Conservation (phyloP, 2,888 invertebrate genomes). For the Agrypnus murinus region DNA sequence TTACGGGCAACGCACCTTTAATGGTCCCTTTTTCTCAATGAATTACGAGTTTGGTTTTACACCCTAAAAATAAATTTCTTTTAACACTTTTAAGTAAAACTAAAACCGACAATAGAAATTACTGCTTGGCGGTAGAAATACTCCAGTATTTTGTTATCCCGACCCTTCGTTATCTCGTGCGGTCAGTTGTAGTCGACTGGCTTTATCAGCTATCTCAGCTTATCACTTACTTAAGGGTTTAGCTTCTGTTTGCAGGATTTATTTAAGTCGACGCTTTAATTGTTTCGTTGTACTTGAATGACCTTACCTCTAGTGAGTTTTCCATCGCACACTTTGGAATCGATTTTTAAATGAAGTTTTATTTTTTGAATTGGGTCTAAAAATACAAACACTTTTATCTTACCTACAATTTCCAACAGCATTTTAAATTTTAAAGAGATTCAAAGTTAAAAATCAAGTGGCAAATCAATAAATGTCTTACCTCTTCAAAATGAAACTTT, state of each 20-base stretch:
- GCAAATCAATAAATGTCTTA: too few relatives aligned
- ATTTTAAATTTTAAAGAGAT: too few relatives aligned
- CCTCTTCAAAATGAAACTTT: too few relatives aligned
- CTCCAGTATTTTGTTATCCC: slow-evolving; percentile 37
- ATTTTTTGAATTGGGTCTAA: too few relatives aligned
- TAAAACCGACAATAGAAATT: slow-evolving; percentile 29
- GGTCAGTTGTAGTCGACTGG: slow-evolving; percentile 57
- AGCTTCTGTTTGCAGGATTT: slow-evolving; percentile 52
- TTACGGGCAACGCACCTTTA: slow-evolving; percentile 24
- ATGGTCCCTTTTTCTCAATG: slow-evolving; percentile 25
- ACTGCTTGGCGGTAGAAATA: slow-evolving; percentile 24
- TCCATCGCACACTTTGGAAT: too few relatives aligned
- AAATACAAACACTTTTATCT: too few relatives aligned
- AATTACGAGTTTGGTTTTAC: slow-evolving; percentile 16
- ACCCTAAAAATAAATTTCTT: slow-evolving; percentile 26
- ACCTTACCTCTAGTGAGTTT: slow-evolving; percentile 5
- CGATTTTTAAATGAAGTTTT: too few relatives aligned
- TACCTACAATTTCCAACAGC: too few relatives aligned
- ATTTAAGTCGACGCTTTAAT: slow-evolving; percentile 43
- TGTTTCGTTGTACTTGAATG: slow-evolving; percentile 32
- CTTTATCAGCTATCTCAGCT: slow-evolving; percentile 56
- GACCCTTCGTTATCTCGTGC: slow-evolving; percentile 50
- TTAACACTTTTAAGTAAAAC: slow-evolving; percentile 20
- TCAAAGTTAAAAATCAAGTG: too few relatives aligned
- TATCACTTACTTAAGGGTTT: slow-evolving; percentile 58